Evolutionary conservation across 2,797 vertebrate genomes (phyloP), one percentile per base, ranked within the genome.

Genomic region (Rachycentron canadum): DNA sequence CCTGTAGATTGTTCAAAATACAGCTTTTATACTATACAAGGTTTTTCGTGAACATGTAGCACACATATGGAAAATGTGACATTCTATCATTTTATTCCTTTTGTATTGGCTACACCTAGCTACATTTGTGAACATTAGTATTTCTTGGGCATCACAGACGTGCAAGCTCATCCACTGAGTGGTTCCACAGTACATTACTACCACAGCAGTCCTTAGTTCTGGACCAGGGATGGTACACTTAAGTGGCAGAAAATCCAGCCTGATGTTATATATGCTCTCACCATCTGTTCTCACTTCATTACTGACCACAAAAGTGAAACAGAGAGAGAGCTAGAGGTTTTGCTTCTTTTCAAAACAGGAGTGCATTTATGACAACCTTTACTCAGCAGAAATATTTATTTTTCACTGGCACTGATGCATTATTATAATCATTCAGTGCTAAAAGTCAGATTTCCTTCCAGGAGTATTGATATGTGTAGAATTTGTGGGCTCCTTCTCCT

Each of bases 211-310:
- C 5, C 13, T 69, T 36, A 19, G 28, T 52, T 68, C 4, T 61
- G 23, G 79, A 65, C n/a, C 19, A 80, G 28, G 78, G 66, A 82
- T 28, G 36, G 3, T 41, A 21, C n/a, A 17, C 43, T 75, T 76
- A 58, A 61, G 58, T 25, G 69, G 49, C 28, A 78, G 69, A 65
- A 70, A 59, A 68, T 76, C 16, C 43, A 67, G 25, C 67, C 23
- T 76, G 50, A 78, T 60, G 56, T 13, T 63, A 56, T 50, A n/a
- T 34, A 30, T n/a, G n/a, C 36, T 7, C 26, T 58, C 43, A 52
- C 63, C 66, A 78, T 74, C 71, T 78, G 69, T 59, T 83, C 55
- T 34, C 36, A 55, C 14, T 53, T 78, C 50, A 76, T 69, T 78
- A 56, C 25, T 40, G 47, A 77, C 21, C 66, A 81, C 28, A 53